These are phyloP conservation scores for Cyprichromis sp. DNA, from an alignment of 2,113 vertebrate species.

Conservation along the genomic window DNA sequence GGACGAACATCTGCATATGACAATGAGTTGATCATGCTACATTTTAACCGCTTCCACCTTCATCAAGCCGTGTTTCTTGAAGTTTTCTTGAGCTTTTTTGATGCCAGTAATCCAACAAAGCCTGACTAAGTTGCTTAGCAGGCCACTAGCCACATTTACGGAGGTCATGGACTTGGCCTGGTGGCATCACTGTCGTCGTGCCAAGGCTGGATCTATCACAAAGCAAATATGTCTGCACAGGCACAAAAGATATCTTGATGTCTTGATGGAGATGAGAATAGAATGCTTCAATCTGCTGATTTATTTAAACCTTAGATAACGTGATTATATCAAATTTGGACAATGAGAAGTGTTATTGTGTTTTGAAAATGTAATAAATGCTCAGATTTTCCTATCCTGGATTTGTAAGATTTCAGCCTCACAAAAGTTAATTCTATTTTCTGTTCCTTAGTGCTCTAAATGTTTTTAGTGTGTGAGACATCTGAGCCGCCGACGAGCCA, in stretches of 20 bases:
- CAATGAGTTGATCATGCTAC: neutral
- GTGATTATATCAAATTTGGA: neutral
- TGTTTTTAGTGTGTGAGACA: neutral
- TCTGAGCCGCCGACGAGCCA: neutral
- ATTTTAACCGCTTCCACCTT: neutral
- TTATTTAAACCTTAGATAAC: neutral
- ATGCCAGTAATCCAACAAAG: neutral
- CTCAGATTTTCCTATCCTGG: accelerated
- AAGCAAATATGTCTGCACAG: neutral
- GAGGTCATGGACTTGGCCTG: neutral
- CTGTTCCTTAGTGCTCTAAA: neutral
- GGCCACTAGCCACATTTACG: neutral
- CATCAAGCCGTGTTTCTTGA: accelerated
- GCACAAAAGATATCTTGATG: neutral
- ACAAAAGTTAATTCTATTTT: neutral
- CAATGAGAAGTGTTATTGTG: neutral
- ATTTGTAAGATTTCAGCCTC: neutral
- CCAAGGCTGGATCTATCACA: neutral
- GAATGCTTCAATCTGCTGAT: neutral
- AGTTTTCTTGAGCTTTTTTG: neutral
- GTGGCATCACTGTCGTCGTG: neutral
- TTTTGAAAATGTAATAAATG: neutral
- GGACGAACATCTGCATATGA: neutral
- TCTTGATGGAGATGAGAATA: neutral
- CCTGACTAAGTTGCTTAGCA: neutral